phyloP scores from a whole-genome alignment of 35 echinoderm and acorn worm genomes.

The Heliocidaris erythrogramma region DNA sequence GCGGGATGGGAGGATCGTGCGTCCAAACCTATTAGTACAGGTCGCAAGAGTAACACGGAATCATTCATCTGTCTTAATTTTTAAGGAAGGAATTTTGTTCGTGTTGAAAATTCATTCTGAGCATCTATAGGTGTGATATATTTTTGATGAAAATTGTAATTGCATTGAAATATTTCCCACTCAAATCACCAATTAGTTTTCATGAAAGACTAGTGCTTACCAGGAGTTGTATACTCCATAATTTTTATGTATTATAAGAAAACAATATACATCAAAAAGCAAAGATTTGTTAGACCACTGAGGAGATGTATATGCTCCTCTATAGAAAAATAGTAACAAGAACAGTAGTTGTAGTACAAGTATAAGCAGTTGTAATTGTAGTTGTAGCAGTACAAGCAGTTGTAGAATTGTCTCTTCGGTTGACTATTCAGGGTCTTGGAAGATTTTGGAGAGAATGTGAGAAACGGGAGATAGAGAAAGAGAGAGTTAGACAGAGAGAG shows the following conservation, averaged over 20 bases:
- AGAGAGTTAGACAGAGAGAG: no score
- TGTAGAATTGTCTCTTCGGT: no score
- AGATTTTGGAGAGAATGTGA: no score
- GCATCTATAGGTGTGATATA: background rate
- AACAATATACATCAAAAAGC: background rate
- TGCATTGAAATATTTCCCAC: background rate
- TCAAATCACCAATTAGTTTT: background rate
- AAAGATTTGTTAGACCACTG: background rate
- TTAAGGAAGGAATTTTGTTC: background rate
- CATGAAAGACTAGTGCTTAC: background rate
- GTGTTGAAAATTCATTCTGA: background rate
- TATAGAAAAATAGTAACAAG: background rate
- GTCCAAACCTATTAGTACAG: background rate
- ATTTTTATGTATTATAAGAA: background rate
- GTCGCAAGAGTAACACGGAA: background rate
- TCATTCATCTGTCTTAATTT: conserved; percentile 4
- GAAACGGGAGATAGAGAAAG: no score
- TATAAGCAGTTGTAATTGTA: no score
- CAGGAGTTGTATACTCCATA: background rate
- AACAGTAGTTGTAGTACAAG: no score
- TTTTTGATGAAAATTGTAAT: background rate
- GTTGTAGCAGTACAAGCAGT: no score
- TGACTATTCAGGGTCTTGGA: no score
- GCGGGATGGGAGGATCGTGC: conserved; percentile 6
- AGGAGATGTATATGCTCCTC: background rate